Evolutionary conservation across 2,888 invertebrate species (phyloP).

Genomic region (Lacanobia wlatinum): DNA sequence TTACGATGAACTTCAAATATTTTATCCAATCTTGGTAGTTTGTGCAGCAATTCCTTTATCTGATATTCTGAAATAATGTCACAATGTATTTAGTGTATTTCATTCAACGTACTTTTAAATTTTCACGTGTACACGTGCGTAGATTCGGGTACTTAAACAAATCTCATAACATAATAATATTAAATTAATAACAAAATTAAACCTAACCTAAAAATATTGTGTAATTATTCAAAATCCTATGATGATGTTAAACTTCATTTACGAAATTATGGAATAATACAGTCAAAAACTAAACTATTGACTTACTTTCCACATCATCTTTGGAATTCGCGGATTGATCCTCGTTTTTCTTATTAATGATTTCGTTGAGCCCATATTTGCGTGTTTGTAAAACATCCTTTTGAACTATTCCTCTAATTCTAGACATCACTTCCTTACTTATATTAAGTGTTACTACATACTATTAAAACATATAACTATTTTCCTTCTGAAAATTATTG

Average conservation of each 20-base stretch:
- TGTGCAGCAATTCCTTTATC: constrained; percentile 84
- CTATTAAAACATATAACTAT: constrained; percentile 9
- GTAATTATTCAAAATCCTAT: constrained; percentile 10
- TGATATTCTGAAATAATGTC: constrained; percentile 77
- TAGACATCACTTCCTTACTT: constrained; percentile 77
- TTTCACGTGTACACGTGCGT: not conserved
- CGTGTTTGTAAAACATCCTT: constrained; percentile 77
- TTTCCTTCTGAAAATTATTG: not conserved
- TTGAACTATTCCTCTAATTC: constrained; percentile 83
- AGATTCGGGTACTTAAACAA: not conserved
- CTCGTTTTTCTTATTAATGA: constrained; percentile 76
- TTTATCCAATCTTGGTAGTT: constrained; percentile 91
- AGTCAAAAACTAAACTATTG: not conserved
- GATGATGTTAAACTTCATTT: not conserved
- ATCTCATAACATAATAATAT: not conserved
- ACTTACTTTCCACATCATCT: constrained; percentile 83
- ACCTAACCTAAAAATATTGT: constrained; percentile 53
- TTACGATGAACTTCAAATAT: constrained; percentile 93
- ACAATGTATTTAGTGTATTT: not conserved
- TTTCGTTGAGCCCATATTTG: constrained; percentile 77
- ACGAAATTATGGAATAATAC: not conserved
- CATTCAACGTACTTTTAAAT: not conserved
- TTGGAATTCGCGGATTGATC: constrained; percentile 75
- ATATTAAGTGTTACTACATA: constrained; percentile 43
- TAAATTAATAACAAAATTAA: constrained; percentile 24